phyloP scores from a whole-genome alignment of 1,140 invertebrate genomes.

The Ooceraea biroi region DNA sequence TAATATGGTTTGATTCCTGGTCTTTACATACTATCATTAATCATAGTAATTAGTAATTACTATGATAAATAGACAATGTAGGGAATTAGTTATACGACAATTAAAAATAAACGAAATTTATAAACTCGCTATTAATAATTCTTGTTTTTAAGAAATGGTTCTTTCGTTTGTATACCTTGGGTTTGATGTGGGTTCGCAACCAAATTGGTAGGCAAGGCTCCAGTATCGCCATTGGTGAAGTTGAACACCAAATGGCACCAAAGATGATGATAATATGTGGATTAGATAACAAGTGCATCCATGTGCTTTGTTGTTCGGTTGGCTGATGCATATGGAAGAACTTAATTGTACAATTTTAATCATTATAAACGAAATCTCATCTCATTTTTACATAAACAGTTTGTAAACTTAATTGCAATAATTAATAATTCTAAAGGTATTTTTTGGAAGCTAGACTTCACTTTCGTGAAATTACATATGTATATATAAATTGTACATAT shows the following conservation, averaged over 20 bases:
- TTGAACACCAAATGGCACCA: slow-evolving; percentile 91
- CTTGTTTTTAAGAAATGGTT: not conserved
- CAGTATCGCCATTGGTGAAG: slow-evolving; percentile 92
- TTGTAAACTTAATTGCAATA: no score
- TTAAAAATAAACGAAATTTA: not conserved
- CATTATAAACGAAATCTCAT: not conserved
- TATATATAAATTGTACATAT: no score
- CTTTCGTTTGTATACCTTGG: slow-evolving; percentile 87
- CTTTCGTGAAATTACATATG: no score
- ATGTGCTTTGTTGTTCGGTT: slow-evolving; percentile 81
- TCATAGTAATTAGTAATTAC: not conserved
- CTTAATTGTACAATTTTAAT: not conserved
- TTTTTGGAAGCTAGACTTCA: no score
- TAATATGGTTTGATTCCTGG: not conserved
- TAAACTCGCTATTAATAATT: not conserved
- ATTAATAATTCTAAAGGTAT: no score
- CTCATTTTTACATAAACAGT: not conserved
- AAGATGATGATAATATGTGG: slow-evolving; percentile 88
- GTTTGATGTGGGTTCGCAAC: slow-evolving; percentile 91
- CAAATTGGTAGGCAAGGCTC: slow-evolving; percentile 94
- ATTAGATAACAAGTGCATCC: slow-evolving; percentile 87
- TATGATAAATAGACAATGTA: not conserved
- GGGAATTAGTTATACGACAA: not conserved
- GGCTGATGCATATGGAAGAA: slow-evolving; percentile 17
- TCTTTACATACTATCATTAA: not conserved